Evolutionary conservation across 2,888 invertebrate genomes (phyloP).

Genomic region (Chymomyza caudatula): DNA sequence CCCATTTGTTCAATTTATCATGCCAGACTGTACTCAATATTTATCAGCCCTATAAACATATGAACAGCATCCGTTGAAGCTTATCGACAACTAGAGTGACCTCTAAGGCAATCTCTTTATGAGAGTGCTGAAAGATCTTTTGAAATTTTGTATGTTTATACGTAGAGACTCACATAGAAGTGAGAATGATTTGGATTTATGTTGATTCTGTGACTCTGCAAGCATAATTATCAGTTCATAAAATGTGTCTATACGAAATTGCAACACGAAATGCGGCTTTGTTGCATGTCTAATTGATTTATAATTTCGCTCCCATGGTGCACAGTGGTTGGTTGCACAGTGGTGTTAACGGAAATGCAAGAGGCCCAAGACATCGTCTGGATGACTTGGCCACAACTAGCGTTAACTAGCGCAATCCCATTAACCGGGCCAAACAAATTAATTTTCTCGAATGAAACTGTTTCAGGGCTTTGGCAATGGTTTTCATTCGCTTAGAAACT

Average conservation of each 20-base stretch:
- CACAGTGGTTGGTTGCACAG: background rate
- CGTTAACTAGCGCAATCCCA: slow-evolving; percentile 47
- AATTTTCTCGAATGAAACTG: slow-evolving; percentile 8
- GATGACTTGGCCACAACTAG: background rate
- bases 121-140: slow-evolving; percentile 19
- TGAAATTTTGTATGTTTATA: slow-evolving; percentile 11
- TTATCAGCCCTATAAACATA: slow-evolving; percentile 18
- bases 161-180: background rate
- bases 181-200: background rate
- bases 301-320: background rate
- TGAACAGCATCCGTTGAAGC: slow-evolving; percentile 47
- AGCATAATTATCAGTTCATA: background rate
- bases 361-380: background rate
- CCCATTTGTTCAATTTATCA: slow-evolving; percentile 47
- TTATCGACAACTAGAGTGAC: slow-evolving; percentile 35
- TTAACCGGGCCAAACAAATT: slow-evolving; percentile 31
- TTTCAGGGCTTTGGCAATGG: slow-evolving; percentile 2
- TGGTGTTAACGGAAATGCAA: slow-evolving; percentile 4
- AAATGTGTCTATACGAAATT: background rate
- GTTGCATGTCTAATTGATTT: slow-evolving; percentile 16
- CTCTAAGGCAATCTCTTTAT: slow-evolving; percentile 31
- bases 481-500: slow-evolving; percentile 35
- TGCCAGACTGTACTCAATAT: background rate
- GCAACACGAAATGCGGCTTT: background rate
- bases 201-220: background rate